Evolutionary conservation across 2,113 vertebrate genomes (phyloP), one percentile per base, ranked within the genome.

Genomic region (Leuciscus idus): DNA sequence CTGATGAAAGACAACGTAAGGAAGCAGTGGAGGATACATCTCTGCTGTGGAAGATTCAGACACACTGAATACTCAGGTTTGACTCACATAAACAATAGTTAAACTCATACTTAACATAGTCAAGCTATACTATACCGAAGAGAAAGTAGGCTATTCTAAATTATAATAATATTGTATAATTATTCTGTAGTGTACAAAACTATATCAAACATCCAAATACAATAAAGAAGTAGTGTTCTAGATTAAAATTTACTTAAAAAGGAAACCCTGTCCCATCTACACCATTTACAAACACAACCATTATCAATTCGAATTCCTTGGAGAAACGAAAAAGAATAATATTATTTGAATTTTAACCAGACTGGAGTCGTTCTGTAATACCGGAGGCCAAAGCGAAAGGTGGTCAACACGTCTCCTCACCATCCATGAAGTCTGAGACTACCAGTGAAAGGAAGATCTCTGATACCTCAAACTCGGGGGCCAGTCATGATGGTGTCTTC

Each of bases 1-100:
- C 75, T 97, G 64, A 94, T 97, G 95, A 98, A 98, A 85, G 96
- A 97, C 50, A 97, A 94, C 3, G 96, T 97, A 55, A 87, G 91
- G 81, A 95, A 96, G 78, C 96, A 97, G 81, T 98, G 97, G 95
- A 90, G 87, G 76, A 88, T 87, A 11, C 91, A 96, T 61, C 89
- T 97, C 46, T 95, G 95, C 86, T 97, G 95, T 33, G 92, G 95
- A 61, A 92, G 91, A 76, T 93, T 94, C 68, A 61, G 0, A 43
- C 89, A 88, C 81, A 90, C 68, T 86, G 90, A 93, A 77, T 91
- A 88, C 81, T 94, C 92, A 61, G 94, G 96, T 97, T 83, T 12
- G 84, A 12, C 43, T 19, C 80, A 59, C 2, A 3, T 28, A 4
- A 12, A 48, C 55, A 6, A 4, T 17, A 3, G 6, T 13, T 11